Base-by-base conservation (phyloP, 2,888 invertebrate genomes). In the Papilio protenor region DNA sequence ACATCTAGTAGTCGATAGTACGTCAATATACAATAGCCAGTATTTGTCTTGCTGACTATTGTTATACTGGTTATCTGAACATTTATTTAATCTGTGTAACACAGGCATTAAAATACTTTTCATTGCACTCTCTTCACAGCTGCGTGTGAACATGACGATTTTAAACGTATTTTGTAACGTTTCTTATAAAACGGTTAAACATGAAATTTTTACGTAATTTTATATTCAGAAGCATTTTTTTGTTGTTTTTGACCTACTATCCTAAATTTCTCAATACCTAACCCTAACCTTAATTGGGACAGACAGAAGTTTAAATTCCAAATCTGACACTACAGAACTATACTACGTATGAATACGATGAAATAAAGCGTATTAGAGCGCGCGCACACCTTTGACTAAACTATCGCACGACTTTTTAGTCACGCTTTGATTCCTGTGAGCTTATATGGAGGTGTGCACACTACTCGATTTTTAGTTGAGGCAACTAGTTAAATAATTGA, bases 51-150 rank as follows among this genome's bases (percentile, higher is more conserved):
- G 12, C 21, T 23, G 23, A 59, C 57, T 55, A 55, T 21, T 55
- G 55, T 55, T 1, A 10, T 55, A 55, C 8, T 21, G 4, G 2
- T 10, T 55, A 10, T 55, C 2, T 55, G 12, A 1, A 57, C 57
- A 12, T 59, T 23, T 23, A 59, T 3, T 23, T 23, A 59, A 59
- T 21, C 57, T 59, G 21, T 59, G 23, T 52, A 52, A 11, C 57
- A 23, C 23, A 23, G 1, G 23, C 18, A 33, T 64, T 64, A 16
- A 18, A 18, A 33, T 33, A 33, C 27, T 27, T 27, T 61, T 61
- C 18, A 33, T 33, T 27, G 12, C 61, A 14, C 61, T 61, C 61
- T 33, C 61, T 61, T 64, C 64, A 64, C 64, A 64, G 64, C 64
- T 64, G 64, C 27, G 64, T 27, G 27, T 64, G 64, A 64, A 64